phyloP scores from a whole-genome alignment of 2,797 vertebrate genomes.

The Adrianichthys oophorus region DNA sequence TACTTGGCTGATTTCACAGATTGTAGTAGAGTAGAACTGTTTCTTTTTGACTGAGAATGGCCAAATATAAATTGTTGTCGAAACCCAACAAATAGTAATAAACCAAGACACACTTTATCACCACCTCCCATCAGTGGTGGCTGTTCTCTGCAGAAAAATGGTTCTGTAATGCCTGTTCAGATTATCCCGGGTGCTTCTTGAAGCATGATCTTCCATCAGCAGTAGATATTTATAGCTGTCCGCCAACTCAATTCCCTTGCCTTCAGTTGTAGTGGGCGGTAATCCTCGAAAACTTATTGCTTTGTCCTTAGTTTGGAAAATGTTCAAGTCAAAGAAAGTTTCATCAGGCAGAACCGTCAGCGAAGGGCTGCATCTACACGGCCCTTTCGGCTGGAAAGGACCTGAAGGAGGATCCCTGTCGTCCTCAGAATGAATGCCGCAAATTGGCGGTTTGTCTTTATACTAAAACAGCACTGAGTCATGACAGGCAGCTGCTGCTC shows the following conservation, averaged over 20 bases:
- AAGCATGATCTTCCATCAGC: slow-evolving; percentile 28
- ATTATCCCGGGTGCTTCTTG: slow-evolving; percentile 15
- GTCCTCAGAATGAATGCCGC: slow-evolving; percentile 11
- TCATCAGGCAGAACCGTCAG: no score
- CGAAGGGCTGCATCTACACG: neutral
- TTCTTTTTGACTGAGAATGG: no score
- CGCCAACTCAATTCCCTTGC: slow-evolving; percentile 35
- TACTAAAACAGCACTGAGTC: slow-evolving; percentile 4
- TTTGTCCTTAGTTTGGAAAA: slow-evolving; percentile 25
- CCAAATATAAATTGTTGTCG: no score
- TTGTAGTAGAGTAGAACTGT: no score
- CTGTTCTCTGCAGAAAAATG: slow-evolving; percentile 27
- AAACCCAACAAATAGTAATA: neutral
- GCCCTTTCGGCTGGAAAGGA: neutral
- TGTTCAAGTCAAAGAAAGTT: slow-evolving; percentile 7
- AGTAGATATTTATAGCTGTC: slow-evolving; percentile 47
- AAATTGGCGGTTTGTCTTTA: slow-evolving; percentile 20
- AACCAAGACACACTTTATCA: slow-evolving; percentile 43
- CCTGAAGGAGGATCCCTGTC: slow-evolving; percentile 20
- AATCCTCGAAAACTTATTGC: slow-evolving; percentile 37
- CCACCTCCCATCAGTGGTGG: slow-evolving; percentile 25
- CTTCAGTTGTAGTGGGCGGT: slow-evolving; percentile 37
- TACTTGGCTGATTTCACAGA: no score
- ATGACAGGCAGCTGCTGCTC: slow-evolving; percentile 19
- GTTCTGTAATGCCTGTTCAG: slow-evolving; percentile 16